Conservation (phyloP, 2,888 invertebrate genomes). For the Hydrotaea cyrtoneurina region DNA sequence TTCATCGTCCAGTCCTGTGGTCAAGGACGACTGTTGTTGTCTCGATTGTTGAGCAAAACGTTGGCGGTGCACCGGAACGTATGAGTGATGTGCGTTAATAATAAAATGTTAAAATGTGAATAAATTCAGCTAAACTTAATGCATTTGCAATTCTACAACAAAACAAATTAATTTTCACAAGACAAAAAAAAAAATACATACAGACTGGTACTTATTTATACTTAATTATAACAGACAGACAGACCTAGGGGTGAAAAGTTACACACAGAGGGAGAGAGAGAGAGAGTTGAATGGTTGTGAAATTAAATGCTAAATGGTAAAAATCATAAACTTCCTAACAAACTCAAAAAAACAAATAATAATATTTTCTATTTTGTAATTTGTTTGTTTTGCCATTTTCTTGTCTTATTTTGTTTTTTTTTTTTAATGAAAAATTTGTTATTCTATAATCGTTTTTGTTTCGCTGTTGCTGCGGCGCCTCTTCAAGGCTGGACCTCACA, state of each 20-base stretch:
- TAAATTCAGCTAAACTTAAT: neutral
- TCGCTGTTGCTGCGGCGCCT: neutral
- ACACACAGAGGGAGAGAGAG: neutral
- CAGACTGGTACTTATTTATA: neutral
- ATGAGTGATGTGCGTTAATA: neutral
- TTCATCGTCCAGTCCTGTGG: too few species aligned
- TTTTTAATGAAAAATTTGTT: neutral
- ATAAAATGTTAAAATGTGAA: neutral
- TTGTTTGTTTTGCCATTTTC: neutral
- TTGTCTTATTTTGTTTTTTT: neutral
- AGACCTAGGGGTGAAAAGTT: neutral
- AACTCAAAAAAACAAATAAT: too few species aligned
- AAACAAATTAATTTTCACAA: neutral
- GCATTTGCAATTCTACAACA: neutral
- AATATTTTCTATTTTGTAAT: neutral
- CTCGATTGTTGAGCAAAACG: too few species aligned
- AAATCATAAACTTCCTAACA: neutral
- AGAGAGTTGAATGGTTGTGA: neutral
- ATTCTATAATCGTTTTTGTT: slow-evolving; percentile 30
- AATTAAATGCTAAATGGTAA: neutral
- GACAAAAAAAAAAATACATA: too few species aligned
- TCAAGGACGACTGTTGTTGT: too few species aligned
- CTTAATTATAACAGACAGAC: neutral
- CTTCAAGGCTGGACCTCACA: slow-evolving; percentile 87
- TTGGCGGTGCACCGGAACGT: neutral